These are phyloP conservation scores for Trichogramma dendrolimi DNA, from an alignment of 2,888 invertebrate species.

Conservation along the genomic window DNA sequence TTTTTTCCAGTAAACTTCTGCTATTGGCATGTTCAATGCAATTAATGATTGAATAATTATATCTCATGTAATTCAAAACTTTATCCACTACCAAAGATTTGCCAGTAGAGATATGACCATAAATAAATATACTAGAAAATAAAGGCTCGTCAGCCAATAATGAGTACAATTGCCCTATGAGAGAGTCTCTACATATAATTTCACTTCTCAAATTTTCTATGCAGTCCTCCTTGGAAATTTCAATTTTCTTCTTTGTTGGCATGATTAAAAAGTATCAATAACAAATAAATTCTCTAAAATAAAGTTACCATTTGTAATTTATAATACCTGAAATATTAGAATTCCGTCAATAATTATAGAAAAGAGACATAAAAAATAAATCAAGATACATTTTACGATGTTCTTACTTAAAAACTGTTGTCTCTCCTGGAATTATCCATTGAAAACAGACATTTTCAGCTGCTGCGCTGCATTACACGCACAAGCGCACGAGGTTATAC, in stretches of 20 bases:
- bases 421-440: no score
- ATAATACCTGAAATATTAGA: no score
- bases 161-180: slow-evolving; percentile 54
- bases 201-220: slow-evolving; percentile 42
- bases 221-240: slow-evolving; percentile 54
- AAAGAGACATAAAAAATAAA: no score
- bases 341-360: no score
- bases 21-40: slow-evolving; percentile 78
- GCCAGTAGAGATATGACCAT: slow-evolving; percentile 80
- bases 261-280: slow-evolving; percentile 12
- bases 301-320: slow-evolving; percentile 1
- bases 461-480: no score
- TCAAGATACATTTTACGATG: no score
- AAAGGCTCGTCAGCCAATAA: slow-evolving; percentile 61
- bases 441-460: no score
- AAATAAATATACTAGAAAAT: slow-evolving; percentile 69
- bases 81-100: slow-evolving; percentile 69
- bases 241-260: slow-evolving; percentile 3
- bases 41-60: slow-evolving; percentile 66
- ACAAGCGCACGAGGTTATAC: no score
- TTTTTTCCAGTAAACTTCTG: slow-evolving; percentile 72
- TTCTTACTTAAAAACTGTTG: no score
- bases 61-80: slow-evolving; percentile 58
- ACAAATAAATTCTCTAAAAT: slow-evolving; percentile 15
- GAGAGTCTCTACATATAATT: slow-evolving; percentile 56